phyloP scores from a whole-genome alignment of 2,113 vertebrate genomes.

The Psammodynastes pulverulentus region DNA sequence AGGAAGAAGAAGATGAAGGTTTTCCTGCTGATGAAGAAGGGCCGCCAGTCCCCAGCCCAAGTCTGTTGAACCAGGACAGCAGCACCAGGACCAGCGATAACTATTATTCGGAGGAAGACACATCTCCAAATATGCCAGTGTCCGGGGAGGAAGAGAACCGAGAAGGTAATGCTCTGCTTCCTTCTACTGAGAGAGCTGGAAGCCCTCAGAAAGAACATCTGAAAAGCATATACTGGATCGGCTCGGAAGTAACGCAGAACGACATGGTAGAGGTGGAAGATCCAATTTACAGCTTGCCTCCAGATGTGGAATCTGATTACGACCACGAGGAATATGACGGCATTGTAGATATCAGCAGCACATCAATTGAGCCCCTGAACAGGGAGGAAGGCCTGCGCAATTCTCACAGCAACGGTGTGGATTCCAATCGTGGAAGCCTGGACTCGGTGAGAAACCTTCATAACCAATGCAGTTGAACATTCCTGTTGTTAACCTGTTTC shows the following conservation, averaged over 20 bases:
- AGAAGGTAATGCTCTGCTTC: not conserved
- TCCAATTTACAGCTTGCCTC: slow-evolving; percentile 78
- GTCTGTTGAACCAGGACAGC: slow-evolving; percentile 49
- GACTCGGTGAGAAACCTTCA: slow-evolving; percentile 79
- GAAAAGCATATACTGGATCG: slow-evolving; percentile 68
- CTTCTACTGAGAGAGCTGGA: slow-evolving; percentile 7
- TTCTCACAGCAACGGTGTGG: slow-evolving; percentile 82
- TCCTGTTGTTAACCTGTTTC: not conserved
- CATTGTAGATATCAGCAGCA: slow-evolving; percentile 73
- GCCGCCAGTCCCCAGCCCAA: slow-evolving; percentile 70
- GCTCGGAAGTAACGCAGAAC: slow-evolving; percentile 66
- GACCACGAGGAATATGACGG: slow-evolving; percentile 87
- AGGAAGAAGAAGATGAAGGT: slow-evolving; percentile 83
- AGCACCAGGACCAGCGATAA: slow-evolving; percentile 37
- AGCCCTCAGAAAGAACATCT: slow-evolving; percentile 39
- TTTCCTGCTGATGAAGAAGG: slow-evolving; percentile 81
- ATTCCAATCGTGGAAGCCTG: slow-evolving; percentile 85
- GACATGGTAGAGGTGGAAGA: slow-evolving; percentile 73
- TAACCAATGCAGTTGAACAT: not conserved
- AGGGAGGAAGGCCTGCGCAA: slow-evolving; percentile 77
- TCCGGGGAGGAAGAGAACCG: slow-evolving; percentile 1
- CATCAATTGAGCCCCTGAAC: slow-evolving; percentile 71
- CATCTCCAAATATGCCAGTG: slow-evolving; percentile 26
- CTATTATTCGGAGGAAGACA: slow-evolving; percentile 28
- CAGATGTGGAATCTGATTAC: slow-evolving; percentile 84